Evolutionary conservation across 2,113 vertebrate genomes (phyloP).

Genomic region (Zapornia atra): DNA sequence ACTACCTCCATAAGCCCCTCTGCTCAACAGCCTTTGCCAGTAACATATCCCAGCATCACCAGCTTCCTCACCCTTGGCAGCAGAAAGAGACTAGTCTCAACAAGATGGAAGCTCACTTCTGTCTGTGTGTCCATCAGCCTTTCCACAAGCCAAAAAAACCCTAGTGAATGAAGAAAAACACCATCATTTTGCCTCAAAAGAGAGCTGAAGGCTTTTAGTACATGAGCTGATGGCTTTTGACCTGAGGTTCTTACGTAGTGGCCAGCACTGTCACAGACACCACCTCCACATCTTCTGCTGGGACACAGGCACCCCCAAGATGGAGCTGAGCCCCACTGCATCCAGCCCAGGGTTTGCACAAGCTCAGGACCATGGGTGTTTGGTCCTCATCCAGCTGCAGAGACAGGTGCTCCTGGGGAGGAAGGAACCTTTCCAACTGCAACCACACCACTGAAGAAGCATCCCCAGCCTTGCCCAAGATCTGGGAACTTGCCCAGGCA

Average conservation of each 20-base stretch:
- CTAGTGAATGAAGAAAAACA: neutral
- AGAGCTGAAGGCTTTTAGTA: neutral
- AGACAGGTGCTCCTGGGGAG: neutral
- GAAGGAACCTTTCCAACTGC: neutral
- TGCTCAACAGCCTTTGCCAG: neutral
- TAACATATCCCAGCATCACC: neutral
- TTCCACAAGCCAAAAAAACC: neutral
- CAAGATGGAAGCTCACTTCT: neutral
- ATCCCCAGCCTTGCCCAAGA: neutral
- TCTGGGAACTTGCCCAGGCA: neutral
- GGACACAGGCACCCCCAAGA: neutral
- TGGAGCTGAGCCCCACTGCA: neutral
- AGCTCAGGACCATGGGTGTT: fast-evolving
- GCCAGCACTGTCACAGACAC: neutral
- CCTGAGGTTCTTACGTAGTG: neutral
- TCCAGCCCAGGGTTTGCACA: neutral
- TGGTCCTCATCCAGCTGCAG: neutral
- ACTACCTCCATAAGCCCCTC: neutral
- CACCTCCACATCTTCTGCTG: neutral
- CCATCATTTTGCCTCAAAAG: neutral
- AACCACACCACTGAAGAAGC: neutral
- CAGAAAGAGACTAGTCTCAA: neutral
- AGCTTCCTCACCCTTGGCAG: neutral
- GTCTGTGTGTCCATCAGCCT: neutral
- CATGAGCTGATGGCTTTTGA: fast-evolving